Percentiles rank a stretch among this genome's conserved stretches.
These are phyloP conservation scores for Theropithecus gelada DNA, from an alignment of 2,113 vertebrate species.

Conservation along the genomic window DNA sequence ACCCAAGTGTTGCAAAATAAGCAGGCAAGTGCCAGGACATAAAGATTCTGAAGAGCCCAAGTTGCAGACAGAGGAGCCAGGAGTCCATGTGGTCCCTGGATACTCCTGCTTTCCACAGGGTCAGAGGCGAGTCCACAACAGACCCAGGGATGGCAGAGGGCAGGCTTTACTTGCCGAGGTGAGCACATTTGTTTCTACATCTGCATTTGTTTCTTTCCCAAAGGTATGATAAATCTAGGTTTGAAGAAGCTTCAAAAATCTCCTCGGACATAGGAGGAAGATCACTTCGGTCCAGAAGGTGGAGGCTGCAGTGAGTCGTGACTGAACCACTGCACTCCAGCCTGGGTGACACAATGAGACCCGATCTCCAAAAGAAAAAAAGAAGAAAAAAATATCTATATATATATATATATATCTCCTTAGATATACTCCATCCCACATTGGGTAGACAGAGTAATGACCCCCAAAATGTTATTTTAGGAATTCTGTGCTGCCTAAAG, in stretches of 20 bases:
- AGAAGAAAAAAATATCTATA: too few relatives aligned
- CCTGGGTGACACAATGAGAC: not conserved
- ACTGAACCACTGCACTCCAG: not conserved
- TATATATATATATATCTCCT: not conserved
- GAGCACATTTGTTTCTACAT: not conserved
- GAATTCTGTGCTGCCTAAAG: not conserved
- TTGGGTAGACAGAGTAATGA: not conserved
- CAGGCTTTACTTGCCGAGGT: not conserved
- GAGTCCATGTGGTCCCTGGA: too few relatives aligned
- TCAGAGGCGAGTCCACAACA: too few relatives aligned
- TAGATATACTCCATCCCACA: not conserved
- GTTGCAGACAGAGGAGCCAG: not conserved
- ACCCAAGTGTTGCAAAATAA: not conserved
- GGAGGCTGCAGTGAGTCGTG: accelerated
- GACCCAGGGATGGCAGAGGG: not conserved
- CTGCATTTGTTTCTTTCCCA: not conserved
- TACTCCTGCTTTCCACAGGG: not conserved
- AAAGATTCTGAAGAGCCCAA: not conserved
- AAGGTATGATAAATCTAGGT: not conserved
- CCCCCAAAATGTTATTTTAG: not conserved
- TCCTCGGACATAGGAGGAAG: not conserved
- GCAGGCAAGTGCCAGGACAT: too few relatives aligned
- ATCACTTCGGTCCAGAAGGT: too few relatives aligned
- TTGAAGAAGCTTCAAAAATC: not conserved
- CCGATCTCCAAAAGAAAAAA: not conserved